These are phyloP conservation scores for Cyclopterus lumpus DNA, from an alignment of 2,797 vertebrate species.

Conservation along the genomic window DNA sequence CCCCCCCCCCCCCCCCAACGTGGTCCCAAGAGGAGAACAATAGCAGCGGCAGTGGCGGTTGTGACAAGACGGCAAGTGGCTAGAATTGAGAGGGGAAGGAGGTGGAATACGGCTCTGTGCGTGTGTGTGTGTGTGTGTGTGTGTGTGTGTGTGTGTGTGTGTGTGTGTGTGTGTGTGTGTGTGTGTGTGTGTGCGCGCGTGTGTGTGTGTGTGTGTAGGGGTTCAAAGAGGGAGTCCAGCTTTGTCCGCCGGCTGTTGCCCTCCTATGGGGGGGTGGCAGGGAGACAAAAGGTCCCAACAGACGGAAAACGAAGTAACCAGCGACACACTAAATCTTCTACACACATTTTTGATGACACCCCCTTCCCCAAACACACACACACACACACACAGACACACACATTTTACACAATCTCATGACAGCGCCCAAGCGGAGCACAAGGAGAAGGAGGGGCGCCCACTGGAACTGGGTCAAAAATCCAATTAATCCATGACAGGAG, in stretches of 20 bases:
- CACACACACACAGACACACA: conserved; percentile 17
- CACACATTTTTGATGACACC: conserved; percentile 28
- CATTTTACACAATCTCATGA: conserved; percentile 48
- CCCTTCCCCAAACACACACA: background rate
- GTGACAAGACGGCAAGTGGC: conserved; percentile 59
- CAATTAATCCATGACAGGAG: conserved; percentile 79
- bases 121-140: conserved; percentile 4
- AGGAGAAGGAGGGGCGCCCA: conserved; percentile 49
- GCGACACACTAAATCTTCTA: conserved; percentile 49
- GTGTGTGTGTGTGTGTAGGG: conserved; percentile 11
- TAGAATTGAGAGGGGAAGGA: conserved; percentile 44
- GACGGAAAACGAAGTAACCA: conserved; percentile 54
- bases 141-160: conserved; percentile 6
- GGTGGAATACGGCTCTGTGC: conserved; percentile 18
- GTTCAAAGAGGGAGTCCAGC: conserved; percentile 45
- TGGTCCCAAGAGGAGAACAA: conserved; percentile 56
- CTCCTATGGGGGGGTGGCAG: conserved; percentile 18
- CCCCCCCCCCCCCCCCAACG: conserved; percentile 41
- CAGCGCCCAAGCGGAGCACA: conserved; percentile 24
- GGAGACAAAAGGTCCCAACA: conserved; percentile 67
- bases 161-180: conserved; percentile 1
- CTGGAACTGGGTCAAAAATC: conserved; percentile 79
- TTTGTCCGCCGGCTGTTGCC: conserved; percentile 57
- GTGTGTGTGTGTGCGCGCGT: conserved; percentile 7
- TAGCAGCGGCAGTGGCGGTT: conserved; percentile 40